These are phyloP conservation scores for Tadarida brasiliensis DNA, from an alignment of 2,797 vertebrate species.

Conservation along the genomic window DNA sequence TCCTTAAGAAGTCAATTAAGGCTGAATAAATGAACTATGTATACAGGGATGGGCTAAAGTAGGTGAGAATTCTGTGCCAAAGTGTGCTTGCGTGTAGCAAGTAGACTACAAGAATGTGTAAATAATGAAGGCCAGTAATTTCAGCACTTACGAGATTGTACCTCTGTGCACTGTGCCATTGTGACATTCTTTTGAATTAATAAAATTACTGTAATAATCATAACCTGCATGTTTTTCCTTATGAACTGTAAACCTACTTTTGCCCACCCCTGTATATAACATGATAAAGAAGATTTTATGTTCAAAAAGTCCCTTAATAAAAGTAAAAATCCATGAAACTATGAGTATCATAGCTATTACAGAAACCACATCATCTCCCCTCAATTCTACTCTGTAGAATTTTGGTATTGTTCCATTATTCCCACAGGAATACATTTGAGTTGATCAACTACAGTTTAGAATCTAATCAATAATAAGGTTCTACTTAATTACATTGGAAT, in stretches of 20 bases:
- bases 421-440: not conserved
- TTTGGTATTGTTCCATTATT: not conserved
- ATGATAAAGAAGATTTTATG: not conserved
- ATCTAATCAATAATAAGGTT: not conserved
- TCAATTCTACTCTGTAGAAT: not conserved
- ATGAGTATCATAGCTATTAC: not conserved
- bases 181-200: not conserved
- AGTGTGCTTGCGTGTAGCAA: not conserved
- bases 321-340: constrained; percentile 38
- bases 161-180: not conserved
- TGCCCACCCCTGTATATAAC: not conserved
- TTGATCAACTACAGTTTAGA: not conserved
- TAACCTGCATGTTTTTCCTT: not conserved
- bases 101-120: not conserved
- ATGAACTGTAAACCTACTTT: not conserved
- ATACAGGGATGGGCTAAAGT: not conserved
- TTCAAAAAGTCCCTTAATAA: constrained; percentile 25
- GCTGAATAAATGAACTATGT: not conserved
- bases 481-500: constrained; percentile 26
- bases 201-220: not conserved
- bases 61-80: not conserved
- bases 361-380: not conserved
- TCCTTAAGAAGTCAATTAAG: not conserved
- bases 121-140: not conserved
- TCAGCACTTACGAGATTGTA: not conserved